Conservation (phyloP, 2,113 vertebrate species). For the Ceyx margarethae region DNA sequence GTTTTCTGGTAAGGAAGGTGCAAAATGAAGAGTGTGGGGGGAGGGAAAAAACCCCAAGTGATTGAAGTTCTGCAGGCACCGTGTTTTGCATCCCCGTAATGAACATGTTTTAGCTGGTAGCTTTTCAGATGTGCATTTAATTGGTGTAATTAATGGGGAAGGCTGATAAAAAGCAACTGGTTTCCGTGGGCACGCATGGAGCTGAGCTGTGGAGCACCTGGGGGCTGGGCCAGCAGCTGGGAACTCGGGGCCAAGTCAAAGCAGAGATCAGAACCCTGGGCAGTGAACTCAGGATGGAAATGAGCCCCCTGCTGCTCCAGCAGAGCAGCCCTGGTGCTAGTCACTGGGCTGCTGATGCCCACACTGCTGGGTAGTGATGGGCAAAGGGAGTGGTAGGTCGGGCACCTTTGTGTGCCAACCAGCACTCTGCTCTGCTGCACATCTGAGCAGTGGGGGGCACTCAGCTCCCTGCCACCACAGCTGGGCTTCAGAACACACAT, state of each 20-base stretch:
- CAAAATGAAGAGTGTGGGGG: not conserved
- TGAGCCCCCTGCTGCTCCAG: not conserved
- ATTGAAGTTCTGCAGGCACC: not conserved
- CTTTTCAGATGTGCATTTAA: not conserved
- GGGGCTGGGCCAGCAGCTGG: not conserved
- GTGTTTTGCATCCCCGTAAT: not conserved
- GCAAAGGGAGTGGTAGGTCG: not conserved
- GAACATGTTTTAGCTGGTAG: not conserved
- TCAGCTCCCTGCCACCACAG: rapidly evolving
- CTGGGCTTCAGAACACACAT: rapidly evolving
- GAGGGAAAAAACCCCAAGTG: rapidly evolving
- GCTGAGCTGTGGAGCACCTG: not conserved
- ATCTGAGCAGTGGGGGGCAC: rapidly evolving
- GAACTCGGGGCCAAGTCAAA: not conserved
- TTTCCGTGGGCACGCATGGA: not conserved
- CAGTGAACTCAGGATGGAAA: not conserved
- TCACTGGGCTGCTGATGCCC: rapidly evolving
- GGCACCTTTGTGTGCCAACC: rapidly evolving
- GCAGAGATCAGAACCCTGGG: not conserved
- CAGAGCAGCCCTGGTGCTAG: rapidly evolving
- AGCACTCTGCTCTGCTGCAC: not conserved
- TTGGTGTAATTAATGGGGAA: not conserved
- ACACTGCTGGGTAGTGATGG: too few relatives aligned
- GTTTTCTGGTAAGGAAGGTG: not conserved
- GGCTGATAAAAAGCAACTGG: not conserved